A percentile compares a stretch with the other conserved stretches of the same genome.
These are phyloP conservation scores for Rousettus madagascariensis DNA, from an alignment of 2,797 vertebrate genomes.

Conservation along the genomic window DNA sequence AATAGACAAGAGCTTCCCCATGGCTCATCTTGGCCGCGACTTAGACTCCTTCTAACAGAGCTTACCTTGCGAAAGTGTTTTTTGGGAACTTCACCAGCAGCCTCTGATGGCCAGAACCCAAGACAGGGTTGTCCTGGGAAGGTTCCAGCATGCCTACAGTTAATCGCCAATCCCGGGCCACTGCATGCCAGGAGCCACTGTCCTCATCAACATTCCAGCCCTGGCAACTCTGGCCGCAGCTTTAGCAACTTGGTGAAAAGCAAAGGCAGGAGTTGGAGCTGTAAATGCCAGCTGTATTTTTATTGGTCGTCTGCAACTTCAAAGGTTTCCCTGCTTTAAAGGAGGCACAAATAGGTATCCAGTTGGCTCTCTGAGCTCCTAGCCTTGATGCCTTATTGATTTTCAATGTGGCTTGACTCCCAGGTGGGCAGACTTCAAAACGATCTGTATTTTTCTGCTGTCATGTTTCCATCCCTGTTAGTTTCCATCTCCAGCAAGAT, in stretches of 20 bases:
- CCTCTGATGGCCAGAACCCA: not conserved
- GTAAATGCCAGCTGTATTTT: constrained; percentile 85
- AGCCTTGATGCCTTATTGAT: constrained; percentile 82
- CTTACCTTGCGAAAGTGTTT: not conserved
- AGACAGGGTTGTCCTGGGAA: not conserved
- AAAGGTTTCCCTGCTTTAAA: constrained; percentile 85
- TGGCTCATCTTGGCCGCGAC: not conserved
- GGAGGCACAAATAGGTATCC: constrained; percentile 80
- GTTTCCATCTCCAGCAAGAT: constrained; percentile 49
- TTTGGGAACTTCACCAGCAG: not conserved
- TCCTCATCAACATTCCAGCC: constrained; percentile 37
- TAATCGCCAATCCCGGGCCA: not conserved
- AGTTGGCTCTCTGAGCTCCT: constrained; percentile 67
- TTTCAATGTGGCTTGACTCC: constrained; percentile 80
- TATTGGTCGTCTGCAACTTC: constrained; percentile 87
- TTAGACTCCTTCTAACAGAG: not conserved
- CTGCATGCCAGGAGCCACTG: not conserved
- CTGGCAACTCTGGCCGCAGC: constrained; percentile 51
- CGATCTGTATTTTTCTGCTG: constrained; percentile 51
- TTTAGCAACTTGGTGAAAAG: constrained; percentile 65
- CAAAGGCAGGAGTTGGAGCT: constrained; percentile 53
- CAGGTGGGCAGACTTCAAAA: constrained; percentile 71
- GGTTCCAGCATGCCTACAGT: not conserved
- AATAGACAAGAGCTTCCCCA: not conserved
- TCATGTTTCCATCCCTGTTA: constrained; percentile 56